A percentile compares a stretch with the other conserved stretches of the same genome.
These are phyloP conservation scores for Pipra filicauda DNA, from an alignment of 2,113 vertebrate species.

Conservation along the genomic window DNA sequence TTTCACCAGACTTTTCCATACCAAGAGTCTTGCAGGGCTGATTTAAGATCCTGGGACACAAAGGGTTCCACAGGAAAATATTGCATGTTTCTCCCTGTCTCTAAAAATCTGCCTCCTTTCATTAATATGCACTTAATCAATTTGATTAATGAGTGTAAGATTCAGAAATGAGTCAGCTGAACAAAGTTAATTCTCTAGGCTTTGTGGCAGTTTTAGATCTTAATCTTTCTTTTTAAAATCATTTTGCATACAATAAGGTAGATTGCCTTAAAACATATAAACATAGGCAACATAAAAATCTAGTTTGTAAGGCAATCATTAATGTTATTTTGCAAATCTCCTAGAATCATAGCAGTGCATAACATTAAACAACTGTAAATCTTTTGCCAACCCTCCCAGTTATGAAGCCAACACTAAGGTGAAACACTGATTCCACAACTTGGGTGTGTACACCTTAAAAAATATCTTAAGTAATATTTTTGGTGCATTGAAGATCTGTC, in stretches of 20 bases:
- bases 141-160: not conserved
- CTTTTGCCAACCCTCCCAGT: not conserved
- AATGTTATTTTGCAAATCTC: not conserved
- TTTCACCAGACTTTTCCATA: not conserved
- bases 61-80: not conserved
- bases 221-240: not conserved
- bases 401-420: not conserved
- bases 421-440: not conserved
- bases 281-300: not conserved
- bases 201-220: not conserved
- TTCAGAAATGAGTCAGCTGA: not conserved
- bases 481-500: not conserved
- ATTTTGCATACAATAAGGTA: not conserved
- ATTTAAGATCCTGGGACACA: not conserved
- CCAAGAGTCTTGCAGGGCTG: not conserved
- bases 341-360: not conserved
- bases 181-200: not conserved
- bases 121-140: not conserved
- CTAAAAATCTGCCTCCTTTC: not conserved
- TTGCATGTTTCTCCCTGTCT: not conserved
- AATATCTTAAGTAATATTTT: not conserved
- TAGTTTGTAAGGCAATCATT: not conserved
- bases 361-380: not conserved
- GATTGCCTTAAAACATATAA: not conserved
- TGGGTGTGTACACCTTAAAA: not conserved